A percentile compares a stretch with the other conserved stretches of the same genome.
Evolutionary conservation across 2,113 vertebrate species (phyloP).

Genomic region (Stegastes partitus): DNA sequence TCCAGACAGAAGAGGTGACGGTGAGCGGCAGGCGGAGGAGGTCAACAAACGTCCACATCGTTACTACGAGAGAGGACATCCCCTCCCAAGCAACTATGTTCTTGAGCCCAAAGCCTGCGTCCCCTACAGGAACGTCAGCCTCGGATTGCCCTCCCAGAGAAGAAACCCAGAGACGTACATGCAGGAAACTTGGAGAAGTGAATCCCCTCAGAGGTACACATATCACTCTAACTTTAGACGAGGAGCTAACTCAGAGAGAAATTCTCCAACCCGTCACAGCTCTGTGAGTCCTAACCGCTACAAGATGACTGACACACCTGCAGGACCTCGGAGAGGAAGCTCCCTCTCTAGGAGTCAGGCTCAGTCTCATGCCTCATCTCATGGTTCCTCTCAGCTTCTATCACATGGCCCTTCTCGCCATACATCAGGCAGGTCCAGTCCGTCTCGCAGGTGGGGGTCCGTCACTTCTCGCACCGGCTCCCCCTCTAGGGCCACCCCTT

Average conservation of each 20-base stretch:
- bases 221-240: constrained; percentile 85
- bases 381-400: constrained; percentile 65
- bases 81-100: constrained; percentile 83
- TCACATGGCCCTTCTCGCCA: constrained; percentile 74
- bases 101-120: constrained; percentile 84
- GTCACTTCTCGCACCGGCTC: constrained; percentile 59
- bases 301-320: constrained; percentile 51
- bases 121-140: constrained; percentile 83
- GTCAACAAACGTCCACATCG: constrained; percentile 53
- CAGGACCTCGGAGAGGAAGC: constrained; percentile 51
- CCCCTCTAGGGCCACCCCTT: constrained; percentile 44
- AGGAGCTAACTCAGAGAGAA: constrained; percentile 69
- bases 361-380: constrained; percentile 53
- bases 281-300: constrained; percentile 81
- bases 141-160: constrained; percentile 83
- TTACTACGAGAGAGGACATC: constrained; percentile 80
- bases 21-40: constrained; percentile 63
- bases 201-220: constrained; percentile 85
- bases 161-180: constrained; percentile 74
- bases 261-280: constrained; percentile 79
- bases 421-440: constrained; percentile 81
- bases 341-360: constrained; percentile 73
- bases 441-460: constrained; percentile 77
- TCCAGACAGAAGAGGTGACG: constrained; percentile 66
- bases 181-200: constrained; percentile 78